phyloP scores from a whole-genome alignment of 1,140 invertebrate species.

The Matsumurasca onukii region DNA sequence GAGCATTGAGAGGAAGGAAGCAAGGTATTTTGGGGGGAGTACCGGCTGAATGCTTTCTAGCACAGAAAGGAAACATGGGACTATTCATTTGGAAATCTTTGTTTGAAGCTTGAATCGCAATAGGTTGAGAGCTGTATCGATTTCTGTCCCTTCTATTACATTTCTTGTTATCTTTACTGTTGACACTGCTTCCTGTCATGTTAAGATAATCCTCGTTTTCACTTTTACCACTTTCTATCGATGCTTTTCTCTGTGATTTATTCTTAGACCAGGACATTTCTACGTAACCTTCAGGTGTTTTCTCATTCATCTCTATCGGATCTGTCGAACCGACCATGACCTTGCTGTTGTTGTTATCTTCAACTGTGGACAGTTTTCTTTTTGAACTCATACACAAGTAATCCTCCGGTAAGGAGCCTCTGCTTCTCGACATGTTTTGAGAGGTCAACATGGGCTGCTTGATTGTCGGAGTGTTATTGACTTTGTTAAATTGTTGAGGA shows the following conservation, averaged over 20 bases:
- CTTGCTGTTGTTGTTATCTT: slow-evolving; percentile 45
- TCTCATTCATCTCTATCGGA: slow-evolving; percentile 49
- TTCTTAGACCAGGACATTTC: slow-evolving; percentile 55
- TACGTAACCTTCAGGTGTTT: slow-evolving; percentile 58
- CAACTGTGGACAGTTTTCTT: slow-evolving; percentile 38
- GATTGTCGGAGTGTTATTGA: slow-evolving; percentile 31
- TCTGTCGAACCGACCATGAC: slow-evolving; percentile 47
- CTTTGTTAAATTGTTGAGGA: slow-evolving; percentile 18
- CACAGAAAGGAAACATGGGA: slow-evolving; percentile 49
- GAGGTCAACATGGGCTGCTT: slow-evolving; percentile 34
- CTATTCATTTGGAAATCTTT: slow-evolving; percentile 41
- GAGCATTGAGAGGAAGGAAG: slow-evolving; percentile 43
- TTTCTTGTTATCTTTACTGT: slow-evolving; percentile 41
- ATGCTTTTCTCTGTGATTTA: slow-evolving; percentile 43
- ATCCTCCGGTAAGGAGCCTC: slow-evolving; percentile 42
- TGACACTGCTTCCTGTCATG: slow-evolving; percentile 44
- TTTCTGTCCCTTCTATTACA: slow-evolving; percentile 47
- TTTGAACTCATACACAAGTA: slow-evolving; percentile 49
- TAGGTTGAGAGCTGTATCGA: slow-evolving; percentile 55
- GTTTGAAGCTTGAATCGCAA: slow-evolving; percentile 52
- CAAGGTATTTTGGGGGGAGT: slow-evolving; percentile 51
- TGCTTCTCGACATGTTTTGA: slow-evolving; percentile 32
- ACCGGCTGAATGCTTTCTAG: slow-evolving; percentile 49
- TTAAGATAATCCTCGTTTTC: slow-evolving; percentile 47
- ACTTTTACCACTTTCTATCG: slow-evolving; percentile 37